Base-by-base conservation (phyloP, 2,797 vertebrate genomes). In the Lindbergichthys nudifrons region DNA sequence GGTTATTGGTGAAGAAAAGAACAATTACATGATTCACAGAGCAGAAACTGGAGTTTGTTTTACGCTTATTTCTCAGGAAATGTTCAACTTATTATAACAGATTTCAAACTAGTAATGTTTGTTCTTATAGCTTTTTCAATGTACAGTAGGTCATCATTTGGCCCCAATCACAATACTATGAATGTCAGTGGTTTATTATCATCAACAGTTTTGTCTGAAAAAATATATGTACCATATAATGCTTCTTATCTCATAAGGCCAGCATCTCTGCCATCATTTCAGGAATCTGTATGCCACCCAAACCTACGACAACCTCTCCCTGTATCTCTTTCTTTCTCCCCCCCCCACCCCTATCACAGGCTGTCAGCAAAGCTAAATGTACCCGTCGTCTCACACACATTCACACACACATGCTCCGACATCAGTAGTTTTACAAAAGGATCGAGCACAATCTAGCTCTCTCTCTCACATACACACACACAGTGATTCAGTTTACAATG, bases 291-390 rank as follows among this genome's bases (percentile, higher is more conserved):
- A 50, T 69, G 60, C 64, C 75, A 73, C 65, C 61, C 70, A 75
- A 74, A 83, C 65, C 46, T 68, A 23, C 66, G 52, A 52, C 57
- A 48, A 65, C 64, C 87, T 77, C 75, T 69, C 39, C 19, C 8
- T 46, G 45, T 51, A 70, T 78, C 70, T 60, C 53, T 46, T 45
- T 76, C 70, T 56, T 36, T 64, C 70, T 68, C 73, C 69, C 21
- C 18, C 58, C 18, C 58, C 64, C 69, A 69, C 57, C 71, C 63
- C 59, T 63, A 39, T 80, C 73, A 56, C 65, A 84, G 74, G 71
- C 88, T 86, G 79, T 87, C 87, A 84, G 78, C 86, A 80, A 79
- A 79, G 84, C 92, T 91, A 93, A 86, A 95, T 94, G 82, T 93
- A 93, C 79, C 85, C 85, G 9, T 81, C 62, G 23, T 85, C 75